phyloP scores from a whole-genome alignment of 2,888 invertebrate species.

The Bedellia somnulentella region DNA sequence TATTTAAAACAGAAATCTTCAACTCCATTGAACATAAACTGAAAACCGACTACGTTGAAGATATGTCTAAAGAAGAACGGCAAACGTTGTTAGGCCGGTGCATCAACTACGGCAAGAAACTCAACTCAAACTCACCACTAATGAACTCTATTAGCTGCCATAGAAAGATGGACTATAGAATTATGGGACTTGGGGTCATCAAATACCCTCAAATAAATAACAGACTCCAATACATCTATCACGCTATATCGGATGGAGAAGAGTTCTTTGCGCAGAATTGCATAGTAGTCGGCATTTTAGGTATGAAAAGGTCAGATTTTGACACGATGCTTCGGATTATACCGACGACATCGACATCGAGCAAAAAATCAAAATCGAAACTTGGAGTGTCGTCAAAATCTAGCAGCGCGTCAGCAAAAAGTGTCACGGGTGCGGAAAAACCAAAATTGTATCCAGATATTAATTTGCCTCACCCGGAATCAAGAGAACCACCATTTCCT shows the following conservation, averaged over 20 bases:
- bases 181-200: conserved; percentile 57
- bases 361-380: conserved; percentile 21
- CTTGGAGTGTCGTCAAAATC: conserved; percentile 26
- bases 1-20: conserved; percentile 64
- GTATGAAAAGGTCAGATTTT: conserved; percentile 51
- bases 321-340: conserved; percentile 58
- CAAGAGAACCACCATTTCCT: conserved; percentile 21
- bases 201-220: conserved; percentile 23
- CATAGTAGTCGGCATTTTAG: conserved; percentile 63
- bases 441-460: too few relatives aligned
- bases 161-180: conserved; percentile 58
- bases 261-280: conserved; percentile 38
- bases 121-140: conserved; percentile 60
- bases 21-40: conserved; percentile 55
- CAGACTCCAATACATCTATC: conserved; percentile 52
- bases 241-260: conserved; percentile 57
- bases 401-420: too few relatives aligned
- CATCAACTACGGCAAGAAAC: conserved; percentile 52
- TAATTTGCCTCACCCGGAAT: too few relatives aligned
- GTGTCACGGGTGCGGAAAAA: too few relatives aligned
- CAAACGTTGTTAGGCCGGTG: conserved; percentile 55
- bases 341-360: conserved; percentile 14
- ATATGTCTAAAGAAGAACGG: conserved; percentile 50
- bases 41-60: conserved; percentile 29
- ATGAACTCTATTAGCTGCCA: conserved; percentile 61